Evolutionary conservation across 2,113 vertebrate genomes (phyloP).

Genomic region (Pterocles gutturalis): DNA sequence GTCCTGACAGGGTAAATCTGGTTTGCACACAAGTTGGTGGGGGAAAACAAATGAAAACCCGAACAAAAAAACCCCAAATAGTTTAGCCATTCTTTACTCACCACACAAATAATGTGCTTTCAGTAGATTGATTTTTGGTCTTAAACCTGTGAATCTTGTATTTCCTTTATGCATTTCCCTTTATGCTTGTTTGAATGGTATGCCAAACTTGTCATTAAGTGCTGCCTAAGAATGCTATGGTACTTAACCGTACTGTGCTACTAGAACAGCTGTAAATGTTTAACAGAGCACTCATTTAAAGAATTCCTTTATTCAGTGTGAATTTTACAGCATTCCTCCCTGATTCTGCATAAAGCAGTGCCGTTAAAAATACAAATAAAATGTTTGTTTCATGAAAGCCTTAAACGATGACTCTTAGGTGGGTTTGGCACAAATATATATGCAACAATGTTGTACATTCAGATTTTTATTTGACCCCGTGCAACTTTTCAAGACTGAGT

Average conservation of each 20-base stretch:
- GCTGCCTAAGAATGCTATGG: neutral
- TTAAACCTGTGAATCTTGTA: neutral
- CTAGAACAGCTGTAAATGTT: slow-evolving; percentile 1
- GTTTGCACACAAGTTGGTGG: neutral
- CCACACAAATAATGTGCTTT: neutral
- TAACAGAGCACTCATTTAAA: neutral
- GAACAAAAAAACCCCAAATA: neutral
- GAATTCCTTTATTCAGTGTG: neutral
- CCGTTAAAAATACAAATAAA: neutral
- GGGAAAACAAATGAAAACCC: neutral
- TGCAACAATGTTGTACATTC: neutral
- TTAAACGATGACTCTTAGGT: neutral
- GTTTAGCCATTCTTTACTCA: neutral
- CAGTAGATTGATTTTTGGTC: neutral
- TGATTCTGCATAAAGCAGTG: neutral
- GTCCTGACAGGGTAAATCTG: neutral
- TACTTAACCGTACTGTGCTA: neutral
- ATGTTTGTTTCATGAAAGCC: neutral
- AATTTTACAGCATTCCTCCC: neutral
- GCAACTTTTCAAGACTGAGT: neutral
- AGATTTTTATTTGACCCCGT: neutral
- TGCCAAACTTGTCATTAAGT: neutral
- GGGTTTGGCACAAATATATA: neutral
- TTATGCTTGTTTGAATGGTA: neutral
- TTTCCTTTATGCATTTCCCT: neutral